phyloP scores from a whole-genome alignment of 1,140 invertebrate genomes.

The Homarus americanus region DNA sequence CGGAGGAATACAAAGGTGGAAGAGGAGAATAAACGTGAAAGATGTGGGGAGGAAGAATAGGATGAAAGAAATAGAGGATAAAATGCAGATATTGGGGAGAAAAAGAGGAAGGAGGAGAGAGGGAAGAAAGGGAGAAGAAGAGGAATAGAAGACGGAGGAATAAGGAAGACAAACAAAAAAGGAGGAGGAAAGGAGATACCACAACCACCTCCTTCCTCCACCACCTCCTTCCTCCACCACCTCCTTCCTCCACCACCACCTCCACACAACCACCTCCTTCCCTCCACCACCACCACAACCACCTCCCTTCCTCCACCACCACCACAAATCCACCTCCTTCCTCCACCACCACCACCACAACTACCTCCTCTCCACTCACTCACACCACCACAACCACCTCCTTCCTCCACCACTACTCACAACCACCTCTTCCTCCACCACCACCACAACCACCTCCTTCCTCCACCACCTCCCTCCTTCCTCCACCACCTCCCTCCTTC shows the following conservation, averaged over 20 bases:
- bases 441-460: neutral
- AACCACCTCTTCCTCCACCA: too few relatives aligned
- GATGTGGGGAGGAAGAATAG: too few relatives aligned
- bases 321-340: neutral
- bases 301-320: neutral
- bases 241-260: neutral
- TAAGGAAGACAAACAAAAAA: too few relatives aligned
- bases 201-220: neutral
- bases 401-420: neutral
- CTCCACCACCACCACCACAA: too few relatives aligned
- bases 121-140: neutral
- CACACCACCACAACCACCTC: neutral
- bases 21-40: too few relatives aligned
- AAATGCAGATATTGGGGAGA: neutral
- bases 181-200: too few relatives aligned
- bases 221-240: neutral
- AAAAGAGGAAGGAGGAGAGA: constrained; percentile 8
- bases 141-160: neutral
- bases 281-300: neutral
- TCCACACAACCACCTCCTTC: neutral
- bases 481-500: too few relatives aligned
- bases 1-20: too few relatives aligned
- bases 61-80: too few relatives aligned
- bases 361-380: too few relatives aligned
- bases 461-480: neutral